Conservation (phyloP, 2,888 invertebrate genomes). For the Stenchaetothrips biformis region DNA sequence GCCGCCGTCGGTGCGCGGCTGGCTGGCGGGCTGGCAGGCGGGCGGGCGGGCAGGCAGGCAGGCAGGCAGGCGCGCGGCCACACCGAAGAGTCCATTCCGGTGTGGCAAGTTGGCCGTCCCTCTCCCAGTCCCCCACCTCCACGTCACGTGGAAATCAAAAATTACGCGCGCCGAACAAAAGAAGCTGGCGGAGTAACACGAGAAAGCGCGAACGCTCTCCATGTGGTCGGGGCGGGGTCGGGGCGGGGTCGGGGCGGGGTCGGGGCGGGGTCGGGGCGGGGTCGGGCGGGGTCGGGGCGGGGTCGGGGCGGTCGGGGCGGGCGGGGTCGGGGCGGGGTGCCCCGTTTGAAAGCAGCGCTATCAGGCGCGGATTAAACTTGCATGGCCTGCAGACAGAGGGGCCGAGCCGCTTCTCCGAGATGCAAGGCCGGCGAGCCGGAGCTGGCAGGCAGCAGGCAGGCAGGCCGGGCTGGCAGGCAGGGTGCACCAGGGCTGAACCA, state of each 20-base stretch:
- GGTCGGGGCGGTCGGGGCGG: neutral
- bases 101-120: neutral
- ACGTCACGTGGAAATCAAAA: neutral
- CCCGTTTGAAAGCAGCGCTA: neutral
- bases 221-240: neutral
- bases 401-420: neutral
- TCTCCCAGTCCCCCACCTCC: neutral
- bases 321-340: neutral
- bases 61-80: neutral
- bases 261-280: neutral
- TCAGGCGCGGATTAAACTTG: neutral
- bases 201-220: neutral
- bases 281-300: neutral
- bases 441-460: neutral
- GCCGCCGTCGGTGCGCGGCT: too few relatives aligned
- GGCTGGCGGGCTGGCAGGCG: too few relatives aligned
- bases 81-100: neutral
- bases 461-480: neutral
- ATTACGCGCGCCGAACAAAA: neutral
- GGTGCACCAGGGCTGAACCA: too few relatives aligned
- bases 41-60: too few relatives aligned
- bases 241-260: neutral
- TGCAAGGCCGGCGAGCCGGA: too few relatives aligned
- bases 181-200: neutral
- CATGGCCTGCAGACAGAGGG: neutral